Percentiles rank a stretch among this genome's conserved stretches.
phyloP scores from a whole-genome alignment of 1,140 invertebrate genomes.

The silkworm (Bombyx mori) region ASM3026992v2 NC_085121.1:13892001-13892500 shows the following conservation, averaged over 20 bases:
- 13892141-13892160: slow-evolving; percentile 21
- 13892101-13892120: slow-evolving; percentile 91
- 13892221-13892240: slow-evolving; percentile 61
- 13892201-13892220: slow-evolving; percentile 40
- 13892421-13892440: slow-evolving; percentile 44
- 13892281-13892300: slow-evolving; percentile 71
- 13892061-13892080: slow-evolving; percentile 95
- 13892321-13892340: slow-evolving; percentile 35
- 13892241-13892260: slow-evolving; percentile 79
- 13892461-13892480: slow-evolving; percentile 21
- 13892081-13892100: slow-evolving; percentile 94
- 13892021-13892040: slow-evolving; percentile 87
- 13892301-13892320: slow-evolving; percentile 36
- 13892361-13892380: slow-evolving; percentile 74
- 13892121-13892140: slow-evolving; percentile 87
- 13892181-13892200: slow-evolving; percentile 63
- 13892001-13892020: slow-evolving; percentile 93
- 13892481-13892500: slow-evolving; percentile 38
- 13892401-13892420: slow-evolving; percentile 25
- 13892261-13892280: slow-evolving; percentile 84
- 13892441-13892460: slow-evolving; percentile 43
- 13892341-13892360: slow-evolving; percentile 54
- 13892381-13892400: slow-evolving; percentile 34
- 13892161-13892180: slow-evolving; percentile 35
- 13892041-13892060: slow-evolving; percentile 95